Base-by-base conservation (phyloP, 1,140 invertebrate genomes). In the Oreohelix idahoensis region DNA sequence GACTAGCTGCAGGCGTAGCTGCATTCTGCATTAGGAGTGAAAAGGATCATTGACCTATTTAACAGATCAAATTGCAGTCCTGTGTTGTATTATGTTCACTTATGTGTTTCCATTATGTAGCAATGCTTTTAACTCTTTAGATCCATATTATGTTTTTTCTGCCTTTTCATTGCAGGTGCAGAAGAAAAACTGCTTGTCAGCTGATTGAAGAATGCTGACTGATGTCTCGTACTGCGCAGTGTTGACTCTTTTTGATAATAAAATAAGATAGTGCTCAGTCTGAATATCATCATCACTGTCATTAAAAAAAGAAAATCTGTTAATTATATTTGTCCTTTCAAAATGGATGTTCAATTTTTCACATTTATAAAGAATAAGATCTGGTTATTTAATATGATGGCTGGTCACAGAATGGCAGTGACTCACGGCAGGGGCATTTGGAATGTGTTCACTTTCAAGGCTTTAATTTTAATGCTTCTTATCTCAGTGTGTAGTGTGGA, bases 341-440 rank as follows among this genome's bases (percentile, higher is more conserved):
- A 66, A 29, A 42, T 53, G 49, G 17, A 10, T 77, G 29, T 35
- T 36, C 75, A 36, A 5, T 77, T 53, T 20, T 35, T 77, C 26
- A 53, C 51, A 53, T 58, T 77, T 29, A 77, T 53, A 53, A 53
- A 32, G 1, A 77, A 29, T n/a, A 77, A 17, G 13, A 77, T 20
- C 17, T 32, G 75, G 75, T 11, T 49, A 53, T 26, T 26, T 23
- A 51, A 36, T 32, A 26, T 29, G 20, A 66, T 63, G 32, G 8
- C 5, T 35, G 51, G 29, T 66, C 23, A 63, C 4, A 20, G 53
- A 1, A 15, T 26, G 13, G 17, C 0, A 5, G n/a, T 17, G 1
- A 66, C 36, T 13, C 36, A n/a, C 38, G 32, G 32, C 29, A 77
- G 26, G 42, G 53, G 17, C 36, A 29, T 5, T 69, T 17, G 49